Conservation (phyloP, 2,113 vertebrate genomes). For the Crotalus helleri region DNA sequence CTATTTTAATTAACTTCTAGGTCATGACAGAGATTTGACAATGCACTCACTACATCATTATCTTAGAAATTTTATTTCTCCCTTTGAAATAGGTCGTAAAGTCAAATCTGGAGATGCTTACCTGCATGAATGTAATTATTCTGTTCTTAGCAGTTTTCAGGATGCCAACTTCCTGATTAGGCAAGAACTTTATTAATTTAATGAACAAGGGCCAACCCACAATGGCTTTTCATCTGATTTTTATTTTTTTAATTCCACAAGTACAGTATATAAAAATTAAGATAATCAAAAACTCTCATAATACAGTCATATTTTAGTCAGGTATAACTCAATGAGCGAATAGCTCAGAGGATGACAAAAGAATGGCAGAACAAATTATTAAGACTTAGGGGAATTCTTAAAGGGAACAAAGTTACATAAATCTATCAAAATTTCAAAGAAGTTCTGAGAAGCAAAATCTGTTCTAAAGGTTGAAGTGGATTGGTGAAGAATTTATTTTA, state of each 20-base stretch:
- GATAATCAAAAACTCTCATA: background rate
- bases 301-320: background rate
- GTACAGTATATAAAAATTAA: constrained; percentile 21
- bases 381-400: background rate
- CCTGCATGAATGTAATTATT: constrained; percentile 41
- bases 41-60: constrained; percentile 11
- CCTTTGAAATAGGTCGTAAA: constrained; percentile 48
- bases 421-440: background rate
- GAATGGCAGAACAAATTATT: background rate
- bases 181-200: constrained; percentile 52
- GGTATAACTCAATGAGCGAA: background rate
- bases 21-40: constrained; percentile 20
- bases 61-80: constrained; percentile 19
- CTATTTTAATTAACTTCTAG: constrained; percentile 36
- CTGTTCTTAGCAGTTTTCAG: constrained; percentile 53
- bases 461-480: background rate
- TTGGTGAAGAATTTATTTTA: background rate
- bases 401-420: background rate
- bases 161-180: constrained; percentile 58
- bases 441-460: background rate
- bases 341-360: background rate
- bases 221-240: constrained; percentile 6
- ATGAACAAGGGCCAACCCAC: background rate
- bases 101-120: constrained; percentile 59
- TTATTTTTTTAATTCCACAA: background rate